These are phyloP conservation scores for Drosophila carrolli DNA, from an alignment of 1,140 invertebrate genomes.

Conservation along the genomic window DNA sequence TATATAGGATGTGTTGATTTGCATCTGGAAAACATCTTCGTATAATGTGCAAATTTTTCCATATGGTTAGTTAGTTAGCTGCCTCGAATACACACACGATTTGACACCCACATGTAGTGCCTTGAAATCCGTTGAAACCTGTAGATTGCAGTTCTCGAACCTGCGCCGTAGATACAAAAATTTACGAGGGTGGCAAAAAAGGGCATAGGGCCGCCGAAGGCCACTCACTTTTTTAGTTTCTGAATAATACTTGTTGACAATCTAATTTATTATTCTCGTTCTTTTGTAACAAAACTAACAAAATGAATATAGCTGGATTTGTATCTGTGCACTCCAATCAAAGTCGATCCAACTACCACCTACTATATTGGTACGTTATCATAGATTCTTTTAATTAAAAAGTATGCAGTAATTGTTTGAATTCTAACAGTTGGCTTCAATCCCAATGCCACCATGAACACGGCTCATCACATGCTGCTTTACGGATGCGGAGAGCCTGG, in stretches of 20 bases:
- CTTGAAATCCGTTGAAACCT: constrained; percentile 27
- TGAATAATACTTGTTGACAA: constrained; percentile 18
- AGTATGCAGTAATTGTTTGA: neutral
- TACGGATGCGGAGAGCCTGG: constrained; percentile 97
- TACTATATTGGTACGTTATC: constrained; percentile 90
- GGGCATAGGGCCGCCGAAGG: neutral
- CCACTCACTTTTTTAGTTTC: constrained; percentile 2
- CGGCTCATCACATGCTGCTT: constrained; percentile 97
- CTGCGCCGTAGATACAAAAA: constrained; percentile 30
- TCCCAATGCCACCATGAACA: constrained; percentile 95
- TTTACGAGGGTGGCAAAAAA: constrained; percentile 34
- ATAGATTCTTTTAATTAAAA: neutral
- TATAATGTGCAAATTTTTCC: constrained; percentile 12
- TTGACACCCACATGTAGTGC: constrained; percentile 25
- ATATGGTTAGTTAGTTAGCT: constrained; percentile 22
- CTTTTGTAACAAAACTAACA: constrained; percentile 38
- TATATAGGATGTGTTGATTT: constrained; percentile 3
- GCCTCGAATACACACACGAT: constrained; percentile 38
- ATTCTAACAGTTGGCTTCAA: constrained; percentile 92
- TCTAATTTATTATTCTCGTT: constrained; percentile 10
- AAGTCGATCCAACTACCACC: constrained; percentile 88
- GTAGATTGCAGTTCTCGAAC: constrained; percentile 45
- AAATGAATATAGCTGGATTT: constrained; percentile 89
- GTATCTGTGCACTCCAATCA: constrained; percentile 93
- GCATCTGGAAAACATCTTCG: constrained; percentile 4